A percentile compares a stretch with the other conserved stretches of the same genome.
These are phyloP conservation scores for Cyclina sinensis DNA, from an alignment of 1,140 invertebrate species.

Conservation along the genomic window DNA sequence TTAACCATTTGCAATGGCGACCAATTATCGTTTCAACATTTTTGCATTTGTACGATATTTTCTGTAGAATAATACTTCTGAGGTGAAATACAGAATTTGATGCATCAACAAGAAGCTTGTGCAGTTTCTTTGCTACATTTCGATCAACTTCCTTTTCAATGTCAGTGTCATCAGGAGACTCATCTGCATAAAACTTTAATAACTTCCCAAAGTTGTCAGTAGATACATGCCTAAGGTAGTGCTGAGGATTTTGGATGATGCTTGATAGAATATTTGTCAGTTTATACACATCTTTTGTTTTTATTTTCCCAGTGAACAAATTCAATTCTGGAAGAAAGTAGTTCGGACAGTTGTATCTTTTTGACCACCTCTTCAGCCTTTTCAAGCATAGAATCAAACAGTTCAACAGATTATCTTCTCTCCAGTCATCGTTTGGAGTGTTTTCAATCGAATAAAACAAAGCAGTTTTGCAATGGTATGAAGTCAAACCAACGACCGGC, in stretches of 20 bases:
- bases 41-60: background rate
- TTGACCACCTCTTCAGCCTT: background rate
- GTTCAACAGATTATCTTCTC: conserved; percentile 10
- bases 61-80: background rate
- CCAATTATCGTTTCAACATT: background rate
- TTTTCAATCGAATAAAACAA: conserved; percentile 43
- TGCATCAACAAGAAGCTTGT: background rate
- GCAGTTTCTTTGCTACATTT: background rate
- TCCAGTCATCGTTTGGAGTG: background rate
- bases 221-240: background rate
- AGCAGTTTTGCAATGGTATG: conserved; percentile 40
- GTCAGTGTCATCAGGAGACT: background rate
- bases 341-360: conserved; percentile 14
- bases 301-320: conserved; percentile 21
- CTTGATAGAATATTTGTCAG: background rate
- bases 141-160: background rate
- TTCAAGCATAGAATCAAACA: conserved; percentile 27
- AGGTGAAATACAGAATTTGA: background rate
- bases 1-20: background rate
- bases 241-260: conserved; percentile 1
- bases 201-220: conserved; percentile 11
- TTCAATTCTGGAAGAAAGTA: conserved; percentile 39
- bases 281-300: background rate
- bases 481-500: conserved; percentile 8
- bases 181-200: background rate